phyloP scores from a whole-genome alignment of 2,797 vertebrate species.

The Lates japonicus region DNA sequence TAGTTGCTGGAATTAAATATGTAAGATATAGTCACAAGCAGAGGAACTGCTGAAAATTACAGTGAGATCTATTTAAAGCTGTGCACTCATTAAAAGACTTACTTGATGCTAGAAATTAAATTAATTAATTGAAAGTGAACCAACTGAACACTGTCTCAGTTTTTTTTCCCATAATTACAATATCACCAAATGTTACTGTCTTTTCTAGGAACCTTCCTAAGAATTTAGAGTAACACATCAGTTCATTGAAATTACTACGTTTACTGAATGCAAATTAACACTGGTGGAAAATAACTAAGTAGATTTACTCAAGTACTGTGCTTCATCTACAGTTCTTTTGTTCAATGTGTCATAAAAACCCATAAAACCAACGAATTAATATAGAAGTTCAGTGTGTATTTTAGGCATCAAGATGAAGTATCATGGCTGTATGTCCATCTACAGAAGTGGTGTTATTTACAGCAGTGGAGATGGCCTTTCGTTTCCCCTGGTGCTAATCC shows the following conservation, averaged over 20 bases:
- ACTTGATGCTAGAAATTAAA: not conserved
- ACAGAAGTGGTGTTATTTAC: constrained; percentile 22
- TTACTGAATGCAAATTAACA: not conserved
- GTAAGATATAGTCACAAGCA: not conserved
- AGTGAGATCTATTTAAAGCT: not conserved
- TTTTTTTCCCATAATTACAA: not conserved
- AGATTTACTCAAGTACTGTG: not conserved
- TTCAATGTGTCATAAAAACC: not conserved
- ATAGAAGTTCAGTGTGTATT: no score
- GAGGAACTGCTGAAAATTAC: not conserved
- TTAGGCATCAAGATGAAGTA: not conserved
- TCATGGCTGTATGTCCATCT: not conserved
- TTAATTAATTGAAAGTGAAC: not conserved
- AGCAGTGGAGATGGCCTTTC: constrained; percentile 24
- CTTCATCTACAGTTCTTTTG: not conserved
- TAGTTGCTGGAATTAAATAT: not conserved
- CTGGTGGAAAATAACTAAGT: not conserved
- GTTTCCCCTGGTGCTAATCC: constrained; percentile 42
- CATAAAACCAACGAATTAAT: no score
- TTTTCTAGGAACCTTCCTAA: not conserved
- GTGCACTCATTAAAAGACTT: not conserved
- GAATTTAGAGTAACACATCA: not conserved
- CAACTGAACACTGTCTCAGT: not conserved
- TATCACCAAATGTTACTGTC: not conserved
- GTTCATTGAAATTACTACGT: not conserved